phyloP scores from a whole-genome alignment of 2,888 invertebrate species.

The Nowickia ferox region DNA sequence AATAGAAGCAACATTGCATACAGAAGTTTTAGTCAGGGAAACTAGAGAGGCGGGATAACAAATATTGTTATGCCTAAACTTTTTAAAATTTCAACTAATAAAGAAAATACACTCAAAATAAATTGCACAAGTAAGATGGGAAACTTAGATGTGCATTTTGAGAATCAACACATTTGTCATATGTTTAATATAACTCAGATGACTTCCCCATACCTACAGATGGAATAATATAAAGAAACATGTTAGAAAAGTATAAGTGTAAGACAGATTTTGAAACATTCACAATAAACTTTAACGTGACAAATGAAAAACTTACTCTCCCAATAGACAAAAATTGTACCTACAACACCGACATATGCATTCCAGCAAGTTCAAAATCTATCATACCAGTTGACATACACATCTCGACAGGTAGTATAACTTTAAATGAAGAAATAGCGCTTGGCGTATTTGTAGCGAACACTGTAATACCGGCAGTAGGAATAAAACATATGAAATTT shows the following conservation, averaged over 20 bases:
- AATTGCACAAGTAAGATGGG: no score
- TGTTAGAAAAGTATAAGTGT: neutral
- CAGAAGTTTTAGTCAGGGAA: neutral
- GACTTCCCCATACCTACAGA: neutral
- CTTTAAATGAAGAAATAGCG: neutral
- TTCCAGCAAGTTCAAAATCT: neutral
- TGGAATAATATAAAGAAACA: neutral
- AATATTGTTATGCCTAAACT: neutral
- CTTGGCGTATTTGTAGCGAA: neutral
- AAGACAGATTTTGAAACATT: neutral
- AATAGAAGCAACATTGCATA: neutral
- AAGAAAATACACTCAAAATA: no score
- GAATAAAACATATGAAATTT: neutral
- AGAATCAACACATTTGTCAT: neutral
- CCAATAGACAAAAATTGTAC: neutral
- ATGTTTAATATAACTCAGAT: neutral
- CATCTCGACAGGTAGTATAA: neutral
- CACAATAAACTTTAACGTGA: no score
- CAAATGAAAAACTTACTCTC: no score
- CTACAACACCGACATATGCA: neutral
- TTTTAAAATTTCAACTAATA: neutral
- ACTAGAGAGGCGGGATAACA: neutral
- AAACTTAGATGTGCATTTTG: neutral
- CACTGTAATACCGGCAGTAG: neutral
- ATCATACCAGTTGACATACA: neutral